Evolutionary conservation across 2,113 vertebrate species (phyloP), one percentile per base, ranked within the genome.

Genomic region (Numenius arquata): DNA sequence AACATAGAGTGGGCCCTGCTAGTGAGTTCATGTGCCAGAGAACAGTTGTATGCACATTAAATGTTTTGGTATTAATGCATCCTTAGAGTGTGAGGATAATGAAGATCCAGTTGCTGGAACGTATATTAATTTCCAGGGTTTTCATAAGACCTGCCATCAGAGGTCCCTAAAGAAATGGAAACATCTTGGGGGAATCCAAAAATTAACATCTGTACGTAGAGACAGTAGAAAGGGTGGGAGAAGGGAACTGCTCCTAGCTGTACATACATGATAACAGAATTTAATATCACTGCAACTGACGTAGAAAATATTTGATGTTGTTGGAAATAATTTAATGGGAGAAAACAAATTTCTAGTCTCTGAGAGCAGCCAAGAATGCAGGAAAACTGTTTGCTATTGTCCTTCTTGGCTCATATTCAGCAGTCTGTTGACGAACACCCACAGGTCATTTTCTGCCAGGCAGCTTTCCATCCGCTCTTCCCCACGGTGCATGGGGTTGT

Each of bases 381-480:
- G n/a, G 19, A 93, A 53, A 85, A 62, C 12, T 48, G 3, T 38
- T 36, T 15, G n/a, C 3, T 11, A 7, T 15, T 50, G 15, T 21
- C n/a, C 27, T 38, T 61, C 26, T 48, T 18, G 25, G 26, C 8
- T 47, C 41, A 26, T 25, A 6, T 68, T 32, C n/a, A 68, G 7
- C 12, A 1, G 0, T 10, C 41, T 58, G n/a, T 58, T 3, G 0
- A 38, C 26, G 26, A 32, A 6, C 9, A 32, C 5, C 5, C 21
- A 12, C 20, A 68, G 12, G 8, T 32, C 40, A 7, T 81, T 68
- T 8, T 56, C 52, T 3, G 1, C 4, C 1, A 2, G 26, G 12
- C 29, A 82, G 4, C 11, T 59, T 17, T 48, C 53, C 29, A 68
- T 34, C 16, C 52, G 25, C 29, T 19, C 16, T 43, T 18, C 40